Conservation (phyloP, 2,888 invertebrate species). For the Drosophila lacicola region DNA sequence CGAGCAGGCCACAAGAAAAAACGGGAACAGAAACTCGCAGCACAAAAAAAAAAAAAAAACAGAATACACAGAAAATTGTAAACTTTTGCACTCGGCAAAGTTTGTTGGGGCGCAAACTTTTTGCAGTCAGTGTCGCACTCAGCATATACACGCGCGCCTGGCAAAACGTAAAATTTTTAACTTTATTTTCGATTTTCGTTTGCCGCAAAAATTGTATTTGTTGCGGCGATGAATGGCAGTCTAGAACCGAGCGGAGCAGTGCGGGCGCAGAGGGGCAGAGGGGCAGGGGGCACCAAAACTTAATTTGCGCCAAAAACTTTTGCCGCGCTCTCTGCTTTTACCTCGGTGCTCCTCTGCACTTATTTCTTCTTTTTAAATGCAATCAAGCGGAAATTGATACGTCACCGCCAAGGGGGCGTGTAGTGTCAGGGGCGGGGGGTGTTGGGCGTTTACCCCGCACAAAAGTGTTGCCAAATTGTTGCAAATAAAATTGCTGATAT, state of each 20-base stretch:
- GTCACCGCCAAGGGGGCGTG: slow-evolving; percentile 55
- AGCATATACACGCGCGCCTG: slow-evolving; percentile 34
- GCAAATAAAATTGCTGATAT: slow-evolving; percentile 80
- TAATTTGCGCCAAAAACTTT: slow-evolving; percentile 74
- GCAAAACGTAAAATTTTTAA: slow-evolving; percentile 73
- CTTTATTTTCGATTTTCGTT: slow-evolving; percentile 79
- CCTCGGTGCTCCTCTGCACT: slow-evolving; percentile 1
- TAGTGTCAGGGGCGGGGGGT: neutral
- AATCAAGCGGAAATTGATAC: slow-evolving; percentile 80
- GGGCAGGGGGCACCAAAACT: slow-evolving; percentile 51
- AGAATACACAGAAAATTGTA: slow-evolving; percentile 59
- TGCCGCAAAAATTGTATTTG: slow-evolving; percentile 78
- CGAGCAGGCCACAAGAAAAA: slow-evolving; percentile 12
- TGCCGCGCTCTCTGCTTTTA: slow-evolving; percentile 38
- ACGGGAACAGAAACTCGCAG: neutral
- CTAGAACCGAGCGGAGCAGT: neutral
- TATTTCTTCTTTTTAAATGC: slow-evolving; percentile 61
- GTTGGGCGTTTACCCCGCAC: slow-evolving; percentile 9
- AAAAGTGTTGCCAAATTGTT: slow-evolving; percentile 79
- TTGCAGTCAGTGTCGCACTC: slow-evolving; percentile 58
- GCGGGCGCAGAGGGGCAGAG: neutral
- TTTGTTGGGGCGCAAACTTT: slow-evolving; percentile 61
- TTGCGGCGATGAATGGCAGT: slow-evolving; percentile 53
- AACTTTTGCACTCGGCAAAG: slow-evolving; percentile 73
- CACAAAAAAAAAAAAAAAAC: neutral